These are phyloP conservation scores for Triplophysa yarkandensis DNA, from an alignment of 2,797 vertebrate genomes.

Conservation along the genomic window DNA sequence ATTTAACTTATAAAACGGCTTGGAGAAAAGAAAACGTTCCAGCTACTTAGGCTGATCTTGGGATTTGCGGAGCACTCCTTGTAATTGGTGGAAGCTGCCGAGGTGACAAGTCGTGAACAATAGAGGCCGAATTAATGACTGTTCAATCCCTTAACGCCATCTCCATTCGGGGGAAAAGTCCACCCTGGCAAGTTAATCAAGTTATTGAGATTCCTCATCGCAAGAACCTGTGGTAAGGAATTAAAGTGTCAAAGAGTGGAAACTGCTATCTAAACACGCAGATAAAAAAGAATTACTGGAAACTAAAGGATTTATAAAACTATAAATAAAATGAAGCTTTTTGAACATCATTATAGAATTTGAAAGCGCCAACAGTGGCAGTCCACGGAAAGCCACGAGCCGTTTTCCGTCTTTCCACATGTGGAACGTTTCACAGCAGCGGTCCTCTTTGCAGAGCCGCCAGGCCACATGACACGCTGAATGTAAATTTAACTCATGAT, in stretches of 20 bases:
- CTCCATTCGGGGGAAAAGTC: constrained; percentile 40
- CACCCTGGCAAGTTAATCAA: constrained; percentile 47
- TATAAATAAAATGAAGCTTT: not conserved
- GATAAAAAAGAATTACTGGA: constrained; percentile 14
- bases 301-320: constrained; percentile 12
- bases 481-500: constrained; percentile 74
- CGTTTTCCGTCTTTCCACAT: constrained; percentile 77
- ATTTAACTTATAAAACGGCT: constrained; percentile 58
- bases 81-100: constrained; percentile 56
- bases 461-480: constrained; percentile 64
- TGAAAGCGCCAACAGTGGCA: constrained; percentile 33
- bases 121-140: constrained; percentile 39
- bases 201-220: constrained; percentile 31
- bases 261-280: constrained; percentile 30
- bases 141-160: constrained; percentile 35
- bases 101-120: constrained; percentile 49
- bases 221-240: constrained; percentile 16
- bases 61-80: constrained; percentile 59
- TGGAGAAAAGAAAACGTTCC: constrained; percentile 29
- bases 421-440: constrained; percentile 77
- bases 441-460: constrained; percentile 66
- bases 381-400: constrained; percentile 72
- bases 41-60: constrained; percentile 50
- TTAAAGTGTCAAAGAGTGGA: constrained; percentile 20
- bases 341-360: constrained; percentile 28